A percentile compares a stretch with the other conserved stretches of the same genome.
Conservation (phyloP, 1,140 invertebrate genomes). For the Odontomachus brunneus region DNA sequence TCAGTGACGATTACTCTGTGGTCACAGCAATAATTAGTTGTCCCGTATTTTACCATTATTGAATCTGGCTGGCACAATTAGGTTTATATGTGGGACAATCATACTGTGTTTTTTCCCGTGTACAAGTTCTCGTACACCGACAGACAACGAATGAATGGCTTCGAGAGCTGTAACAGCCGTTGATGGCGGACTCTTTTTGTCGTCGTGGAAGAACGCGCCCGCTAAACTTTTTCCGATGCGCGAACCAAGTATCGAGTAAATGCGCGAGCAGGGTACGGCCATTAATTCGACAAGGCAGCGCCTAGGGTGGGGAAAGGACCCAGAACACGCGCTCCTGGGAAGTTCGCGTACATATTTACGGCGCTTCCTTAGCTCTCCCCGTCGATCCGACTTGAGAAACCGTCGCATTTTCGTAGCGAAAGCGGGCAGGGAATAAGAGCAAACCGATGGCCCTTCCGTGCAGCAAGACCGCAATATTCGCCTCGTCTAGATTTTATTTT, state of each 20-base stretch:
- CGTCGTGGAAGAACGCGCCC: slow-evolving; percentile 35
- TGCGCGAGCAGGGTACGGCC: slow-evolving; percentile 24
- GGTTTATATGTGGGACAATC: too few relatives aligned
- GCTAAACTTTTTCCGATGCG: slow-evolving; percentile 56
- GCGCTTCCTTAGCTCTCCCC: slow-evolving; percentile 9
- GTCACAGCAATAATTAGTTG: too few relatives aligned
- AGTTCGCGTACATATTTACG: slow-evolving; percentile 54
- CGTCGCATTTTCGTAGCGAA: slow-evolving; percentile 6
- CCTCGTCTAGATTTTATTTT: not conserved
- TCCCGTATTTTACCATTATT: too few relatives aligned
- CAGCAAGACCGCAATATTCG: slow-evolving; percentile 2
- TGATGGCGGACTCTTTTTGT: slow-evolving; percentile 46
- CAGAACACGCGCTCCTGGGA: not conserved
- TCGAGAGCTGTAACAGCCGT: not conserved
- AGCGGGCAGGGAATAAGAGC: not conserved
- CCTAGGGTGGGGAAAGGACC: not conserved
- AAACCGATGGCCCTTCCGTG: not conserved
- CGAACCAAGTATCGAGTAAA: slow-evolving; percentile 50
- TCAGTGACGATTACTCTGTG: too few relatives aligned
- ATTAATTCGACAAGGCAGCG: slow-evolving; percentile 43
- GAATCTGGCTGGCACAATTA: too few relatives aligned
- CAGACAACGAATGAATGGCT: slow-evolving; percentile 6
- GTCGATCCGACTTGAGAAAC: too few relatives aligned
- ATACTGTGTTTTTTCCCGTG: too few relatives aligned
- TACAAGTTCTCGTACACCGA: slow-evolving; percentile 3